Evolutionary conservation across 2,113 vertebrate genomes (phyloP), one percentile per base, ranked within the genome.

Genomic region (Micronisus gabar): DNA sequence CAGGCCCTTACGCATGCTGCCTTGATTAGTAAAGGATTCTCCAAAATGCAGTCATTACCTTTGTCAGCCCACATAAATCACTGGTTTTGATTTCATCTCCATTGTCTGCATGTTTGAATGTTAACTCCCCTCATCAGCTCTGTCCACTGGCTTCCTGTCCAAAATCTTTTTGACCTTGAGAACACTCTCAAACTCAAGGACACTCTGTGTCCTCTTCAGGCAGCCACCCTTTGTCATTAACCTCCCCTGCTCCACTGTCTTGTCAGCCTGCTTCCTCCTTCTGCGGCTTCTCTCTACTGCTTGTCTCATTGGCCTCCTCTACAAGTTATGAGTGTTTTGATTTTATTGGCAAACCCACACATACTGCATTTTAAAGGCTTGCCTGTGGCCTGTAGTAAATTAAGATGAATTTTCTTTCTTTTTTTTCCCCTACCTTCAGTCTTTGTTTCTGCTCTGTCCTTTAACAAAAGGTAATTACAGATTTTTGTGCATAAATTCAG

Each of bases 11-110:
- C 45, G 20, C 67, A 81, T 86, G 45, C n/a, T 92, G 66, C 20
- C 68, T 85, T 95, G 70, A 94, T 90, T 93, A 93, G 56, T 63
- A 73, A 75, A 86, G 53, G 19, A 56, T 73, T 86, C 71, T 91
- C 45, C 50, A 76, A 88, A 88, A 55, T 58, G 50, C 27, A 93
- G 43, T 50, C 29, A 88, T 50, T 94, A 27, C 29, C 78, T 86
- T 91, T 6, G 3, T 78, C n/a, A 88, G 25, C 23, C 41, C n/a
- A 66, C 30, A 62, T 14, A 73, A 80, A 95, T 76, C 21, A 72
- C 17, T 62, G 34, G 0, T 52, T 91, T 65, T 56, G 38, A 91
- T 88, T 85, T 91, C 3, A 59, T 66, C 25, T 50, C 55, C 27
- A 8, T n/a, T 87, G 40, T 43, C 56, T 90, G 29, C 13, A 45